These are phyloP conservation scores for Lasioglossum morio DNA, from an alignment of 2,888 invertebrate genomes.

Conservation along the genomic window DNA sequence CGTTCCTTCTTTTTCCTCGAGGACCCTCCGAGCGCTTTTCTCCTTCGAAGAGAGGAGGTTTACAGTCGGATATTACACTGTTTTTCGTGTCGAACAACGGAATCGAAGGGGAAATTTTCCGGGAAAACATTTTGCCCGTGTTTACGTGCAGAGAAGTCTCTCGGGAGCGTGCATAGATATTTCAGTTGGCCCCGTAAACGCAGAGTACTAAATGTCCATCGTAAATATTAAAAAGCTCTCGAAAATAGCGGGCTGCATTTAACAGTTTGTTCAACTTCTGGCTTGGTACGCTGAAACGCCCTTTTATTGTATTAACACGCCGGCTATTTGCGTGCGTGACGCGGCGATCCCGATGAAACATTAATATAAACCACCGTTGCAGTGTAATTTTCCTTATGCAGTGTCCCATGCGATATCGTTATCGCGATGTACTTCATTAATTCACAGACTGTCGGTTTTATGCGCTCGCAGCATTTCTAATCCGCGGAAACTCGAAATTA, in stretches of 20 bases:
- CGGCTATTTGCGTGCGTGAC: not conserved
- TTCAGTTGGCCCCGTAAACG: not conserved
- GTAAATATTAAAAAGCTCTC: not conserved
- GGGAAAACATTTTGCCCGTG: not conserved
- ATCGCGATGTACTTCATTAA: too few species aligned
- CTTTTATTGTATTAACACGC: slow-evolving; percentile 11
- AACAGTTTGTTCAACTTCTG: slow-evolving; percentile 14
- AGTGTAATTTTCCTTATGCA: not conserved
- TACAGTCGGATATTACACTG: not conserved
- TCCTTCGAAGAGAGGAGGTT: not conserved
- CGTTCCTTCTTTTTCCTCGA: not conserved
- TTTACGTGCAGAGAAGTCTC: not conserved
- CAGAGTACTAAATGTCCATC: not conserved
- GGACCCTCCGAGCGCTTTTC: not conserved
- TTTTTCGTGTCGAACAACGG: not conserved
- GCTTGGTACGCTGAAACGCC: not conserved
- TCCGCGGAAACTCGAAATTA: not conserved
- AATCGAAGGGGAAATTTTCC: not conserved
- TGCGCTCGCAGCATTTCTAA: too few species aligned
- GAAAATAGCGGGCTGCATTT: slow-evolving; percentile 15
- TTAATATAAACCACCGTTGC: not conserved
- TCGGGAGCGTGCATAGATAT: not conserved
- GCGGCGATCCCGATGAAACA: not conserved
- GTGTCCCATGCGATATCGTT: not conserved
- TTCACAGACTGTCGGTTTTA: too few species aligned